These are phyloP conservation scores for Genyomyrus donnyi DNA, from an alignment of 2,113 vertebrate species.

Conservation along the genomic window DNA sequence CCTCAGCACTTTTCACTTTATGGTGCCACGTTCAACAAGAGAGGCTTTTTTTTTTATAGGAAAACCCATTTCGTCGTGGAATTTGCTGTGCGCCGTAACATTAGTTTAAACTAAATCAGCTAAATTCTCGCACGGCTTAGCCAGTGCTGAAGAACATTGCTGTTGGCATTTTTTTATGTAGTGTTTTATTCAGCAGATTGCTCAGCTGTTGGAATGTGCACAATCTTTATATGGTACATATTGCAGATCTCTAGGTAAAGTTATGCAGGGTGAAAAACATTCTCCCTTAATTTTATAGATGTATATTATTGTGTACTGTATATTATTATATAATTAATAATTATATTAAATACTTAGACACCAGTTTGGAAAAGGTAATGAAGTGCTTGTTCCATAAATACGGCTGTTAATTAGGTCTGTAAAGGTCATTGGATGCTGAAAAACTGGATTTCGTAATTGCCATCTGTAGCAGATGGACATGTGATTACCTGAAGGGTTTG, in stretches of 20 bases:
- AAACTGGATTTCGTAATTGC: background rate
- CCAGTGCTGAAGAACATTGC: background rate
- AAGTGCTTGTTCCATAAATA: background rate
- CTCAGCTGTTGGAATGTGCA: background rate
- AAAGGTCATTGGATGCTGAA: background rate
- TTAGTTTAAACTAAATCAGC: conserved; percentile 21
- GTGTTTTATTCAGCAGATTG: background rate
- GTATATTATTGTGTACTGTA: background rate
- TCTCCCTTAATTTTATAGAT: background rate
- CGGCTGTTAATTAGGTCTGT: background rate
- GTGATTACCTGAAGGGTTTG: background rate
- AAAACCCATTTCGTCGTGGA: conserved; percentile 18
- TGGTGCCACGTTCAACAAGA: background rate
- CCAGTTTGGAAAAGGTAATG: background rate
- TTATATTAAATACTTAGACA: background rate
- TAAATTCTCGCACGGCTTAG: conserved; percentile 3
- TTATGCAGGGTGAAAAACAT: background rate
- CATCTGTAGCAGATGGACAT: background rate
- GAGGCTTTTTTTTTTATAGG: conserved; percentile 5
- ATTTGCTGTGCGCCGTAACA: background rate
- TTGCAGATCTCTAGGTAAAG: background rate
- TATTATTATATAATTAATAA: background rate
- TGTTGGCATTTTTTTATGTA: background rate
- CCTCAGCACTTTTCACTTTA: conserved; percentile 34
- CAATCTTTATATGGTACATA: background rate